Percentiles rank a stretch among this genome's conserved stretches.
These are phyloP conservation scores for Eurosta solidaginis DNA, from an alignment of 1,140 invertebrate species.

Conservation along the genomic window DNA sequence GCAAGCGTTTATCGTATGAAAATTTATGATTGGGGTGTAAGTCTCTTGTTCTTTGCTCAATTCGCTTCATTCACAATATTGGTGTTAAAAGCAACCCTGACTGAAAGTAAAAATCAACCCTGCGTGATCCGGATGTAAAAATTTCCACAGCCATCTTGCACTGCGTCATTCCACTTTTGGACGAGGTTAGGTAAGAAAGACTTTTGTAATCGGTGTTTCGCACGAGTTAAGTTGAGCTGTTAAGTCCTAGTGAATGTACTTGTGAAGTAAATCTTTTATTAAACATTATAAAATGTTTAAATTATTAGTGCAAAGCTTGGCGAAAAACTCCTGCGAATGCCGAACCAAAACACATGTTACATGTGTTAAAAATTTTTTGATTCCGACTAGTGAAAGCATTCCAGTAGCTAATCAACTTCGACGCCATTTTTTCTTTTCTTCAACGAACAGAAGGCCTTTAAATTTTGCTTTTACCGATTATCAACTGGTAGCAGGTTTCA, in stretches of 20 bases:
- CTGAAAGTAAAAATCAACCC: background rate
- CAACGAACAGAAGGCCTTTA: conserved; percentile 48
- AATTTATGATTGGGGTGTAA: no score
- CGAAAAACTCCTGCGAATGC: no score
- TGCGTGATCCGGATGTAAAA: background rate
- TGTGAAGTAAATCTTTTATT: no score
- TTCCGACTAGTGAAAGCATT: conserved; percentile 48
- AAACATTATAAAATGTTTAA: no score
- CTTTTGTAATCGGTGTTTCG: conserved; percentile 25
- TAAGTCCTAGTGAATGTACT: no score
- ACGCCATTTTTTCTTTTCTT: conserved; percentile 59
- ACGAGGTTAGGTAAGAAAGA: conserved; percentile 59
- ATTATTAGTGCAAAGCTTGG: no score
- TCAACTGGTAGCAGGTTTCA: background rate
- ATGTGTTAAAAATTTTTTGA: no score
- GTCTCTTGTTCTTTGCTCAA: no score
- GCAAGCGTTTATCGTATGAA: no score
- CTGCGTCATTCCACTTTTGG: conserved; percentile 46
- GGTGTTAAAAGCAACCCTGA: conserved; percentile 12
- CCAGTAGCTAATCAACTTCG: conserved; percentile 39
- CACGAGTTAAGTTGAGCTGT: conserved; percentile 36
- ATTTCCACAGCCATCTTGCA: conserved; percentile 16
- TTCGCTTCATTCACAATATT: no score
- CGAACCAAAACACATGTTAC: no score
- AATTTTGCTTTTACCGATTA: conserved; percentile 48